A percentile compares a stretch with the other conserved stretches of the same genome.
Conservation (phyloP, 1,140 invertebrate genomes). For the Drosophila nigromelanica region DNA sequence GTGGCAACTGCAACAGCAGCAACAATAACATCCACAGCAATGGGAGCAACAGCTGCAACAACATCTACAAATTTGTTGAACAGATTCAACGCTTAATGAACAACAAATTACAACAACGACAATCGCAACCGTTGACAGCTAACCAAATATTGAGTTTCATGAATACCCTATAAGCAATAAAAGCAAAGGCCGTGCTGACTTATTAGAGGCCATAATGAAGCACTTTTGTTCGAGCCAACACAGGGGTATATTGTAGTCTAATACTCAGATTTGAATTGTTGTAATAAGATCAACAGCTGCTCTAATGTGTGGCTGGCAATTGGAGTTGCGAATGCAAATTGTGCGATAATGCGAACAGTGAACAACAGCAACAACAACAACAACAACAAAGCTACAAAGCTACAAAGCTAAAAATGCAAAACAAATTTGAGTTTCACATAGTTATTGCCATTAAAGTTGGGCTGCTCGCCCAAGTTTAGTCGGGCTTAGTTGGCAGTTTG, state of each 20-base stretch:
- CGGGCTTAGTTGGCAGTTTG: slow-evolving; percentile 22
- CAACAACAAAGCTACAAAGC: slow-evolving; percentile 3
- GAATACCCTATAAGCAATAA: neutral
- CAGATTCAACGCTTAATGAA: slow-evolving; percentile 16
- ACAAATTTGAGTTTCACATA: slow-evolving; percentile 37
- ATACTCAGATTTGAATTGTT: neutral
- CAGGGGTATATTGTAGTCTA: slow-evolving; percentile 11
- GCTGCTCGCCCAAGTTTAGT: slow-evolving; percentile 23
- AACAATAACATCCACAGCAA: neutral
- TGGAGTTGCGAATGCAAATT: slow-evolving; percentile 45
- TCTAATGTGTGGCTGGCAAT: slow-evolving; percentile 30
- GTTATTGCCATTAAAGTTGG: slow-evolving; percentile 32
- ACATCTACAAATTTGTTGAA: neutral
- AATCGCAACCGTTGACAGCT: slow-evolving; percentile 11
- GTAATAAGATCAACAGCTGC: slow-evolving; percentile 36
- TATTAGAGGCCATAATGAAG: neutral
- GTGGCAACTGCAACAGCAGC: slow-evolving; percentile 16
- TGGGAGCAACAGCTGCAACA: too few relatives aligned
- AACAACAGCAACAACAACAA: slow-evolving; percentile 9
- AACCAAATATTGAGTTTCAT: slow-evolving; percentile 36
- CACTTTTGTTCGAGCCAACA: too few relatives aligned
- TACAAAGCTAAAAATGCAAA: slow-evolving; percentile 17
- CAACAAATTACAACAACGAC: slow-evolving; percentile 2
- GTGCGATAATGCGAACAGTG: slow-evolving; percentile 27
- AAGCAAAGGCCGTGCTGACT: neutral